Evolutionary conservation across 2,797 vertebrate species (phyloP).

Genomic region (Melanotaenia parkinsoni): DNA sequence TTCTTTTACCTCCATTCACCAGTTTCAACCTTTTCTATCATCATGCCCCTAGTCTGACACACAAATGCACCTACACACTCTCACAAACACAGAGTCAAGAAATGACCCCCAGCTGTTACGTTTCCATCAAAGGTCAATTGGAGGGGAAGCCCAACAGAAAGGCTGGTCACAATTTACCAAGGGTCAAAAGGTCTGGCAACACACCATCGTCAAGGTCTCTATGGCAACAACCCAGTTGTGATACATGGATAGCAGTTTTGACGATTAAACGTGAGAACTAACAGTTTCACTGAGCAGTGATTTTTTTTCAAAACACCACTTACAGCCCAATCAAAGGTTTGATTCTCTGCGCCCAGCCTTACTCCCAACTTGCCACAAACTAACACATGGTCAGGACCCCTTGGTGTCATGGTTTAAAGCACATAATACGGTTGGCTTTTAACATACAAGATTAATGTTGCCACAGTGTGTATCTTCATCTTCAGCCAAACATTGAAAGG

Average conservation of each 20-base stretch:
- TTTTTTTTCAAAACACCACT: background rate
- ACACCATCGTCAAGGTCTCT: constrained; percentile 12
- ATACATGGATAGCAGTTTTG: constrained; percentile 22
- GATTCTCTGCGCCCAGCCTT: background rate
- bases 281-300: constrained; percentile 1
- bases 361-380: background rate
- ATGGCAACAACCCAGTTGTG: constrained; percentile 54
- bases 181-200: constrained; percentile 30
- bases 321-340: background rate
- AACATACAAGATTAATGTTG: background rate
- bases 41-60: background rate
- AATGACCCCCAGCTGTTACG: constrained; percentile 21
- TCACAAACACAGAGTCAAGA: constrained; percentile 9
- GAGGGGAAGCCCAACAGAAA: constrained; percentile 21
- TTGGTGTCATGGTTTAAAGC: background rate
- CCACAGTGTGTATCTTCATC: background rate
- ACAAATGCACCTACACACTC: constrained; percentile 17
- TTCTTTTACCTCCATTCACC: constrained; percentile 37
- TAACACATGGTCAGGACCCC: background rate
- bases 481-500: background rate
- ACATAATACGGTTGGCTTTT: background rate
- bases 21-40: constrained; percentile 10
- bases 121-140: constrained; percentile 36
- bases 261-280: constrained; percentile 28
- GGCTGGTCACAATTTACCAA: constrained; percentile 30